Conservation (phyloP, 2,888 invertebrate species). For the Amphipoea lucens region DNA sequence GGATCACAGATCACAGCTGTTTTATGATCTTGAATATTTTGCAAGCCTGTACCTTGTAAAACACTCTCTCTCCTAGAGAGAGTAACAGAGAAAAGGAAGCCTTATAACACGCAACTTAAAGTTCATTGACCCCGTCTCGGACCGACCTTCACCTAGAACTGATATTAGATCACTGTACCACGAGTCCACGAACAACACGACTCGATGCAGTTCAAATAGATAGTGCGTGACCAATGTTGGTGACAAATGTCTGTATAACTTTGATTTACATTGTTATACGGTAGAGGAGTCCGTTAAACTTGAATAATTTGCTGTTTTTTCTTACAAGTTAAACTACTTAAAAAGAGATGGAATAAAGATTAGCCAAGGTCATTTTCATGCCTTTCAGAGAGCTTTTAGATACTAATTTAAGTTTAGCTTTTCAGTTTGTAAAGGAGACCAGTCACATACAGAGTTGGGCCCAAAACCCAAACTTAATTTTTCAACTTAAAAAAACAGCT, state of each 20-base stretch:
- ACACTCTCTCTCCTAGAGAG: conserved; percentile 18
- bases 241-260: not conserved
- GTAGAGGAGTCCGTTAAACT: too few species aligned
- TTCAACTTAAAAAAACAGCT: not conserved
- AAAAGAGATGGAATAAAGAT: too few species aligned
- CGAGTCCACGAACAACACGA: conserved; percentile 18
- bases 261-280: not conserved
- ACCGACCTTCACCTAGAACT: conserved; percentile 61
- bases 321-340: not conserved
- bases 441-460: not conserved
- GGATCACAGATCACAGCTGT: not conserved
- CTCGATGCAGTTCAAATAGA: conserved; percentile 26
- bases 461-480: not conserved
- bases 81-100: conserved; percentile 27
- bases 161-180: conserved; percentile 50
- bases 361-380: not conserved
- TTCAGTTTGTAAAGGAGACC: not conserved
- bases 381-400: not conserved
- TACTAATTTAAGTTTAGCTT: not conserved
- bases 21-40: conserved; percentile 9
- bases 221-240: conserved; percentile 28
- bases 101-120: conserved; percentile 3
- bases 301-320: not conserved
- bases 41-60: conserved; percentile 10
- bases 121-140: conserved; percentile 29